Conservation (phyloP, 2,113 vertebrate genomes). For the Apus apus region DNA sequence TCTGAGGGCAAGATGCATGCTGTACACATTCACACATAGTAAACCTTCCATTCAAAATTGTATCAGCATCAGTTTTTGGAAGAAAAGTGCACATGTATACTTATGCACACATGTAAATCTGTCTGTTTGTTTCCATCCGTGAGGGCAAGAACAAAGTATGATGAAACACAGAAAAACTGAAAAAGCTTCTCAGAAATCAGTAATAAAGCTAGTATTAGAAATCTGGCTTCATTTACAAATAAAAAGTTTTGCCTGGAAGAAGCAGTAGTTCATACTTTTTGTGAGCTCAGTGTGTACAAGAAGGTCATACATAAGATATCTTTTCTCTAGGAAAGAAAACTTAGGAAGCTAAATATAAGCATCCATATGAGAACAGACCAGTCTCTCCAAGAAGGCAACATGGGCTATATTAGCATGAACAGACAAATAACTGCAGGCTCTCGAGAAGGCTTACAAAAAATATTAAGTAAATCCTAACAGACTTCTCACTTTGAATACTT, state of each 20-base stretch:
- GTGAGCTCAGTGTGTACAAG: neutral
- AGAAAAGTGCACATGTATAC: neutral
- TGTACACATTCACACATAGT: neutral
- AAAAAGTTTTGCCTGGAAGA: neutral
- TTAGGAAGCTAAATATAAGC: neutral
- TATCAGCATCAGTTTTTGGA: neutral
- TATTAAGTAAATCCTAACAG: neutral
- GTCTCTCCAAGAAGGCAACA: neutral
- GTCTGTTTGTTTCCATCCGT: neutral
- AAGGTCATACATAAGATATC: neutral
- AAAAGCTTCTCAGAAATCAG: neutral
- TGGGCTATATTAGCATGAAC: neutral
- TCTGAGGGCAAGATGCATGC: neutral
- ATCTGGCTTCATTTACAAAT: neutral
- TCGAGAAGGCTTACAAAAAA: neutral
- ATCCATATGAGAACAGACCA: neutral
- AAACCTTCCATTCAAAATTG: neutral
- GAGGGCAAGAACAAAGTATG: neutral
- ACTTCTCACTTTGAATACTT: neutral
- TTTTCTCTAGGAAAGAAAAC: neutral
- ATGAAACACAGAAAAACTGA: neutral
- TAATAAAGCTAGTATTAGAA: neutral
- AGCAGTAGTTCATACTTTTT: rapidly evolving
- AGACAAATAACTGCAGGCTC: neutral
- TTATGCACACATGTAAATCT: neutral